Conservation (phyloP, 2,888 invertebrate species). For the Odontocolon sp. region DNA sequence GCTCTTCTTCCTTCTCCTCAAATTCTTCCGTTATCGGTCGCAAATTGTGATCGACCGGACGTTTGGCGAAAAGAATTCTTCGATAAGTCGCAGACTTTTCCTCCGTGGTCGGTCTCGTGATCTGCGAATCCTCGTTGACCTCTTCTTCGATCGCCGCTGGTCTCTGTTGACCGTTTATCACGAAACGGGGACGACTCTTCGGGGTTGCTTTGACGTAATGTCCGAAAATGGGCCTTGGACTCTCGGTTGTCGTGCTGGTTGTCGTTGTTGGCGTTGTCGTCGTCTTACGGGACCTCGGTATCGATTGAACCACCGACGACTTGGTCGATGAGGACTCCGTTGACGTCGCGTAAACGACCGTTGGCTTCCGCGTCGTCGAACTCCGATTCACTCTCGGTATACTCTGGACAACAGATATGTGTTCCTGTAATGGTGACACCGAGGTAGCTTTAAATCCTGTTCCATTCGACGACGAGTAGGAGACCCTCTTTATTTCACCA, state of each 20-base stretch:
- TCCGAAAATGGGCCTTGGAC: constrained; percentile 71
- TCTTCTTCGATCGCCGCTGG: constrained; percentile 67
- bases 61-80: constrained; percentile 74
- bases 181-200: constrained; percentile 73
- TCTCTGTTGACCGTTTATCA: constrained; percentile 76
- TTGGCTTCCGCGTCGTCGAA: constrained; percentile 82
- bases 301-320: constrained; percentile 84
- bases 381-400: constrained; percentile 78
- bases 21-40: constrained; percentile 79
- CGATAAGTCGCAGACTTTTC: constrained; percentile 70
- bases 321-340: constrained; percentile 82
- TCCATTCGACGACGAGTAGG: constrained; percentile 85
- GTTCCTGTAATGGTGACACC: constrained; percentile 80
- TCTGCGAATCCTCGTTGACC: constrained; percentile 73
- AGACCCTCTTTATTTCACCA: constrained; percentile 90
- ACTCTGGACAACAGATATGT: constrained; percentile 78
- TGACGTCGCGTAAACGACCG: constrained; percentile 78
- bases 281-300: constrained; percentile 83
- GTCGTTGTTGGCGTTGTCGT: constrained; percentile 73
- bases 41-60: constrained; percentile 75
- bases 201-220: constrained; percentile 72
- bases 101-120: constrained; percentile 72
- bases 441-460: constrained; percentile 81
- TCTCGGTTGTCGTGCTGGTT: constrained; percentile 76
- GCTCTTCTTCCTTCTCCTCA: constrained; percentile 80